These are phyloP conservation scores for Hemicentrotus pulcherrimus DNA, from an alignment of 35 echinoderm and acorn worm genomes.

Conservation along the genomic window DNA sequence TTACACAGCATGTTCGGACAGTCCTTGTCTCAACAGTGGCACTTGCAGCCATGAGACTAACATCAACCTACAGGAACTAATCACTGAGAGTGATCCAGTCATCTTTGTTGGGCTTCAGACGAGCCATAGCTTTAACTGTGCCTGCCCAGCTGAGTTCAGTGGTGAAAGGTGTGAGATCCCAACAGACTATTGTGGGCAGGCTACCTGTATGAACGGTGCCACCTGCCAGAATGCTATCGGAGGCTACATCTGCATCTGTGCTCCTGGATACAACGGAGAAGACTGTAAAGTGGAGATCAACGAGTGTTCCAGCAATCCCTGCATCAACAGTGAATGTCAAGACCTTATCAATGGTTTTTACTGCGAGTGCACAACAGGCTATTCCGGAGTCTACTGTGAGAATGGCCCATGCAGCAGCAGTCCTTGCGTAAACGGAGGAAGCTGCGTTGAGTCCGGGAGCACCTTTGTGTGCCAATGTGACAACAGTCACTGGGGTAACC, in stretches of 20 bases:
- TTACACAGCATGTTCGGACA: conserved; percentile 68
- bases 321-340: conserved; percentile 78
- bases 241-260: conserved; percentile 72
- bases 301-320: conserved; percentile 74
- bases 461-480: conserved; percentile 77
- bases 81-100: conserved; percentile 73
- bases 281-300: conserved; percentile 72
- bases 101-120: conserved; percentile 79
- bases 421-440: conserved; percentile 82
- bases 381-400: conserved; percentile 74
- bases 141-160: conserved; percentile 69
- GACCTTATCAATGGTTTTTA: conserved; percentile 72
- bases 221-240: conserved; percentile 68
- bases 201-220: conserved; percentile 77
- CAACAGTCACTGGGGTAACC: conserved; percentile 71
- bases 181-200: conserved; percentile 76
- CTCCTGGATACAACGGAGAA: conserved; percentile 70
- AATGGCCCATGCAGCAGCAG: conserved; percentile 76
- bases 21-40: conserved; percentile 79
- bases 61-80: conserved; percentile 42
- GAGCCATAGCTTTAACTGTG: conserved; percentile 67
- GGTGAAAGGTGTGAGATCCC: conserved; percentile 79
- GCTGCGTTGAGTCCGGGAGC: conserved; percentile 70
- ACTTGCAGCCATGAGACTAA: conserved; percentile 59
- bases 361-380: conserved; percentile 77